These are phyloP conservation scores for Araneus ventricosus DNA, from an alignment of 1,140 invertebrate genomes.

Conservation along the genomic window DNA sequence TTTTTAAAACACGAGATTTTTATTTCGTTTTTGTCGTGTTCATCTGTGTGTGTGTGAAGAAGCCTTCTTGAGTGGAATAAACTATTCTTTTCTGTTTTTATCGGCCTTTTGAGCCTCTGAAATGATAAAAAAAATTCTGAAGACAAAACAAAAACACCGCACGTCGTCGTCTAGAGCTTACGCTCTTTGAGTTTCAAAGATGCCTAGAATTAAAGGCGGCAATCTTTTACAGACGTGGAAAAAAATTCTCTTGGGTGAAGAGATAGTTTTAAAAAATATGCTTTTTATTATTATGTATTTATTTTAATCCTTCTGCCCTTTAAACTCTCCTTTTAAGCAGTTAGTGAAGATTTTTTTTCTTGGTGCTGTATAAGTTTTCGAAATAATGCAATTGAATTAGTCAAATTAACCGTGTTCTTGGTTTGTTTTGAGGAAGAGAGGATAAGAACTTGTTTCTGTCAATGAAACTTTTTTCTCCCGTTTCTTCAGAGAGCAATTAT, in stretches of 20 bases:
- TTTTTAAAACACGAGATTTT: not conserved
- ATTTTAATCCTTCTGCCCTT: conserved; percentile 29
- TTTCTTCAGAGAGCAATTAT: not conserved
- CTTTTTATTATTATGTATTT: conserved; percentile 20
- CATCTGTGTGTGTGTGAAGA: not conserved
- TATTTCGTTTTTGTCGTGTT: not conserved
- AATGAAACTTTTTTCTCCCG: not conserved
- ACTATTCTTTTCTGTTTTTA: not conserved
- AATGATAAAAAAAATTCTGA: not conserved
- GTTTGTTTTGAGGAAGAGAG: not conserved
- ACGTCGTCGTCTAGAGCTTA: conserved; percentile 8
- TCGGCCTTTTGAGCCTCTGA: not conserved
- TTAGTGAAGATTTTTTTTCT: not conserved
- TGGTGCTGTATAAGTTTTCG: not conserved
- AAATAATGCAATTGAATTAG: conserved; percentile 38
- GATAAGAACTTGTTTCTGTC: not conserved
- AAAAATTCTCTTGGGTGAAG: conserved; percentile 29
- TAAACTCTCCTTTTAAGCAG: conserved; percentile 19
- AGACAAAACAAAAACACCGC: not conserved
- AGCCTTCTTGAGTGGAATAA: not conserved
- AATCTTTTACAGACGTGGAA: not conserved
- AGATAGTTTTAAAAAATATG: not conserved
- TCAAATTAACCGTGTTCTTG: conserved; percentile 21
- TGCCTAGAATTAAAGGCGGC: not conserved
- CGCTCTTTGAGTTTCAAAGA: conserved; percentile 39